Evolutionary conservation across 2,797 vertebrate species (phyloP).

Genomic region (Anas bernieri): DNA sequence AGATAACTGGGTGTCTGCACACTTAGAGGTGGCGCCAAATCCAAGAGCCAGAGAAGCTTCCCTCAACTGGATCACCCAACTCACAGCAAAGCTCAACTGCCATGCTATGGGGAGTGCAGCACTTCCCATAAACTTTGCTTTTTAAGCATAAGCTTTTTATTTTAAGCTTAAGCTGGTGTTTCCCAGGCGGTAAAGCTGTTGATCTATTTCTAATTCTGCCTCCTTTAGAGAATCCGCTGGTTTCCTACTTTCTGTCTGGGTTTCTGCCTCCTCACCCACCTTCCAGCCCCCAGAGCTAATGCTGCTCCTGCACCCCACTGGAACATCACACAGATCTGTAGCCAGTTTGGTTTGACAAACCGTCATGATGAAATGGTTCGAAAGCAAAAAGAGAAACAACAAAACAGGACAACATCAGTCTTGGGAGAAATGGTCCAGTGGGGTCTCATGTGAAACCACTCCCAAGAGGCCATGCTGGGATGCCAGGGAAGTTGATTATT

Average conservation of each 20-base stretch:
- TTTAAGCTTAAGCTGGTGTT: background rate
- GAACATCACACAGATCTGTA: background rate
- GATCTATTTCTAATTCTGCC: background rate
- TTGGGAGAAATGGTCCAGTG: background rate
- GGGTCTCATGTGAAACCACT: background rate
- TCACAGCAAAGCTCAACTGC: background rate
- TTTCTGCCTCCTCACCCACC: constrained; percentile 1
- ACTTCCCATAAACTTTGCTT: background rate
- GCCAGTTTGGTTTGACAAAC: constrained; percentile 56
- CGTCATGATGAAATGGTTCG: background rate
- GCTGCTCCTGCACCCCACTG: background rate
- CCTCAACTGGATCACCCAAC: background rate
- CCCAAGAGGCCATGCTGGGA: background rate
- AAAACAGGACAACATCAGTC: background rate
- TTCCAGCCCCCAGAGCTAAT: background rate
- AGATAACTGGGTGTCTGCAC: background rate
- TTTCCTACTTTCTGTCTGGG: background rate
- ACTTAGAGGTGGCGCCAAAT: background rate
- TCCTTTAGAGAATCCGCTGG: background rate
- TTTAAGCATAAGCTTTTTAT: no score
- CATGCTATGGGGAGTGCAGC: background rate
- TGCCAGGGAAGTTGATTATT: background rate
- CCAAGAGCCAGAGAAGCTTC: background rate
- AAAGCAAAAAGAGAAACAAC: background rate
- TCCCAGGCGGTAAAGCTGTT: constrained; percentile 7